These are phyloP conservation scores for Drosophila setosimentum DNA, from an alignment of 2,888 invertebrate species.

Conservation along the genomic window DNA sequence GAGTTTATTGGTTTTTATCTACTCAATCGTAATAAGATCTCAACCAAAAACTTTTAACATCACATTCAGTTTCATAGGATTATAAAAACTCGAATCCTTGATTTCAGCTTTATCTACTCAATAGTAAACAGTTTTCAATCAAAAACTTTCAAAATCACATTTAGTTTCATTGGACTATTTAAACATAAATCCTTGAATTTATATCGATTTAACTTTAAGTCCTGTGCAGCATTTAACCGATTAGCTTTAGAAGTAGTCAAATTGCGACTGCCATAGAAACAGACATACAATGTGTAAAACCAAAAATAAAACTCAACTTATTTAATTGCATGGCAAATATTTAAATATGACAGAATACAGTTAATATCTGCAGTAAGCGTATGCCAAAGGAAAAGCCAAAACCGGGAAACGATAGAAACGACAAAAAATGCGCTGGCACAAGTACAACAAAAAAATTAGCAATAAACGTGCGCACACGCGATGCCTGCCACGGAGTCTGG, in stretches of 20 bases:
- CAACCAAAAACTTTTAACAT: not conserved
- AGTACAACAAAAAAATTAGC: conserved; percentile 66
- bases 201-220: conserved; percentile 1
- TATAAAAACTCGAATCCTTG: not conserved
- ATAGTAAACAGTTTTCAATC: not conserved
- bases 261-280: conserved; percentile 3
- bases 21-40: not conserved
- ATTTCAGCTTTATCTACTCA: not conserved
- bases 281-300: not conserved
- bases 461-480: conserved; percentile 78
- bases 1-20: not conserved
- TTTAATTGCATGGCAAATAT: conserved; percentile 7
- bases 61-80: not conserved
- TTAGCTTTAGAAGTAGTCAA: not conserved
- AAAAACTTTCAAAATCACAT: not conserved
- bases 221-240: not conserved
- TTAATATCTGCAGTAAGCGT: conserved; percentile 10
- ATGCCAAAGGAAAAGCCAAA: conserved; percentile 20
- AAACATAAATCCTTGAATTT: not conserved
- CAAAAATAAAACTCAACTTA: not conserved
- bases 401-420: conserved; percentile 10
- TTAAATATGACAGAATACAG: conserved; percentile 3
- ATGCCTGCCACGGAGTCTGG: conserved; percentile 39
- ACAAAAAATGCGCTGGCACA: conserved; percentile 35
- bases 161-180: not conserved